phyloP scores from a whole-genome alignment of 1,140 invertebrate species.

The Habropoda laboriosa region DNA sequence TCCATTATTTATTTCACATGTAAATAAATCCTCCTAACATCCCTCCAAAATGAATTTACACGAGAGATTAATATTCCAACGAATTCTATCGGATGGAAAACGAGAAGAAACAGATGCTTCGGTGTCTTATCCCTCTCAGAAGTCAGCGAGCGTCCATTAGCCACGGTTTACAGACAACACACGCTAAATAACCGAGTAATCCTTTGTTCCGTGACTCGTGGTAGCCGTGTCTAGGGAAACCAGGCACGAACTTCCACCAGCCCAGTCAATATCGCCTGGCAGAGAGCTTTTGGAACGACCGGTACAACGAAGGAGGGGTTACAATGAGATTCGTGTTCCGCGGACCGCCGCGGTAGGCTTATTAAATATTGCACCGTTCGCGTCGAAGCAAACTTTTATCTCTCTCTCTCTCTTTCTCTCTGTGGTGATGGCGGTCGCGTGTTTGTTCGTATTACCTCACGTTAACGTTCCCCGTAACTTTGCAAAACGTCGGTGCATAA shows the following conservation, averaged over 20 bases:
- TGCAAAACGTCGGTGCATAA: conserved; percentile 23
- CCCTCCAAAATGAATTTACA: too few species aligned
- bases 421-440: too few species aligned
- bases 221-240: conserved; percentile 13
- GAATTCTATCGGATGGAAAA: too few species aligned
- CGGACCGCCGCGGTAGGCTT: conserved; percentile 2
- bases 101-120: too few species aligned
- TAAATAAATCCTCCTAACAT: too few species aligned
- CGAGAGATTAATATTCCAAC: too few species aligned
- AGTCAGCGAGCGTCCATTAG: neutral
- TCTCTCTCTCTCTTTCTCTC: too few species aligned
- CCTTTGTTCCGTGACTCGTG: conserved; percentile 31
- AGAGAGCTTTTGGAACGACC: conserved; percentile 8
- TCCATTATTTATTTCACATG: too few species aligned
- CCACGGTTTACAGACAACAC: neutral
- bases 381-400: conserved; percentile 45
- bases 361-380: conserved; percentile 45
- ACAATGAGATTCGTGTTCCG: conserved; percentile 38
- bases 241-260: conserved; percentile 33
- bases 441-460: conserved; percentile 10
- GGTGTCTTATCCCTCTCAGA: neutral
- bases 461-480: conserved; percentile 18
- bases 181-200: neutral
- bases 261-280: conserved; percentile 10
- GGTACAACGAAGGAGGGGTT: conserved; percentile 2